Evolutionary conservation across 2,888 invertebrate species (phyloP).

Genomic region (Seira sanloemensis): DNA sequence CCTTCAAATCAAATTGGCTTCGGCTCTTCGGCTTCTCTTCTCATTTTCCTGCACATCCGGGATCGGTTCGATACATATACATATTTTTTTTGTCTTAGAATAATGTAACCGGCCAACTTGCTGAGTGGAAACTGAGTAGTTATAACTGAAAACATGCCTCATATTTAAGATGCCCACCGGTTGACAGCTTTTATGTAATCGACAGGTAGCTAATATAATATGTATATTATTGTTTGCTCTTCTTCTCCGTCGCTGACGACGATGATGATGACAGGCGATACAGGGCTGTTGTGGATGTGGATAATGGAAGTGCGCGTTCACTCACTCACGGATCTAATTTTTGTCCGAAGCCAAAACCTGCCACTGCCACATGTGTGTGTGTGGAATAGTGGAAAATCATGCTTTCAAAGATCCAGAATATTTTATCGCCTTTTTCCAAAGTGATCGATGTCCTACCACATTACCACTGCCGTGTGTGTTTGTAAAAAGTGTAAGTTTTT

Average conservation of each 20-base stretch:
- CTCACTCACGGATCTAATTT: not conserved
- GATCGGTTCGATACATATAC: constrained; percentile 36
- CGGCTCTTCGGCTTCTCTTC: constrained; percentile 17
- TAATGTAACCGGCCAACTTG: not conserved
- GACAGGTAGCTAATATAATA: constrained; percentile 42
- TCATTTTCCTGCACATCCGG: constrained; percentile 35
- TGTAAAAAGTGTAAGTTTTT: not conserved
- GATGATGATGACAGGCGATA: constrained; percentile 10
- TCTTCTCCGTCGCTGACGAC: not conserved
- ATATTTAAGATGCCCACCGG: constrained; percentile 45
- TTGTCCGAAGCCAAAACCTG: not conserved
- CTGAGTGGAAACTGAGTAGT: not conserved
- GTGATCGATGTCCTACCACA: not conserved
- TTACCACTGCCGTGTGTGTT: not conserved
- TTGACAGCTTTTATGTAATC: constrained; percentile 52
- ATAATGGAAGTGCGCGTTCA: not conserved
- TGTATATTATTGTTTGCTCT: not conserved
- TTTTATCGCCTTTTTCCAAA: constrained; percentile 1
- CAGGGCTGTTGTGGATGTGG: too few species aligned
- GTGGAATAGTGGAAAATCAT: constrained; percentile 1
- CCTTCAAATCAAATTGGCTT: constrained; percentile 29
- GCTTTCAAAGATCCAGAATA: not conserved
- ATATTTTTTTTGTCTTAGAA: constrained; percentile 20
- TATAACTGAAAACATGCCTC: constrained; percentile 17
- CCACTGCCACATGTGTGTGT: too few species aligned